Evolutionary conservation across 2,888 invertebrate species (phyloP), one percentile per base, ranked within the genome.

Genomic region (Zhengitettix transpicula): DNA sequence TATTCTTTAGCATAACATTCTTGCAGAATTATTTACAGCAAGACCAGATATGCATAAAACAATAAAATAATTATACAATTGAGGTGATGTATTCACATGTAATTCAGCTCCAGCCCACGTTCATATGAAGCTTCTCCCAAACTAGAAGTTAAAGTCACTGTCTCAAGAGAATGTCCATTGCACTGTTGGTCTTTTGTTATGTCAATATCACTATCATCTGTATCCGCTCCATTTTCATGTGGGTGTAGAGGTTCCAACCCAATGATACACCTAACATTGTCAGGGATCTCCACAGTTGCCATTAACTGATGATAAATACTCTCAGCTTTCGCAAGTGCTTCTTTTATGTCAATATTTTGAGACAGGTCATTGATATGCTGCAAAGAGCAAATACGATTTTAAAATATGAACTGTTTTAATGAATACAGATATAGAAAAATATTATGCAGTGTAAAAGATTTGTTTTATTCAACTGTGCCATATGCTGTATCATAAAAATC

Each of bases 281-380:
- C 84, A 0, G 85, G 84, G 58, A 90, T 73, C 66, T 84, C 81
- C 1, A 81, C 80, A 0, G 85, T 81, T 14, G 81, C 79, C 65
- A 84, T 81, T 1, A 98, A 78, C 73, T 98, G 97, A 67, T 87
- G 80, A 74, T 86, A 96, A 66, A 98, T 94, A 10, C 89, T 90
- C 74, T 98, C 97, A 0, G 97, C 96, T 62, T 84, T 83, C 67
- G 85, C 85, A 40, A 98, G 74, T 56, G 88, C 87, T 65, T 83
- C 80, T 62, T 88, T 84, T 10, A 98, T 78, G 69, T 95, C 86
- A 56, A 98, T 83, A 64, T 86, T 83, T 72, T 89, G 83, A 12
- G 92, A 89, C 64, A 98, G 76, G 71, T 98, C 97, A 75, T 99
- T 99, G 64, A 98, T 88, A 71, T 98, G 95, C 92, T 94, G 75